Conservation (phyloP, 2,888 invertebrate species). For the Aphodius granarius region DNA sequence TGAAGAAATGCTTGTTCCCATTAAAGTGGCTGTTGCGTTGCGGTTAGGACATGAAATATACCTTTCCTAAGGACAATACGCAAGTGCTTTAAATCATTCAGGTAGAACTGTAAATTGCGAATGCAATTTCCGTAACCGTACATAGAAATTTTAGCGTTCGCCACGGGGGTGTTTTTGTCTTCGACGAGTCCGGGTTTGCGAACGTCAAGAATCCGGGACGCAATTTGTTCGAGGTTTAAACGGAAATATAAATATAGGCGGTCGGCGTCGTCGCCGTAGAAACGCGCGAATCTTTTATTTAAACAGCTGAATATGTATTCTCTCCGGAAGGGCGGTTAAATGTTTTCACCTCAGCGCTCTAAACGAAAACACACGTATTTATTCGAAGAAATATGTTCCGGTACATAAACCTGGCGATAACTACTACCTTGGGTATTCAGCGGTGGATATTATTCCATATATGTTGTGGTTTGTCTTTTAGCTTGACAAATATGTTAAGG, state of each 20-base stretch:
- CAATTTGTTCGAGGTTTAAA: conserved; percentile 25
- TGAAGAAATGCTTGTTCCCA: too few relatives aligned
- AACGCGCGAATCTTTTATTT: conserved; percentile 20
- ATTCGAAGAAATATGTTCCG: conserved; percentile 18
- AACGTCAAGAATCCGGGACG: conserved; percentile 5
- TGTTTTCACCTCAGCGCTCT: conserved; percentile 19
- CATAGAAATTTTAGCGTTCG: conserved; percentile 11
- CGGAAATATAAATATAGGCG: conserved; percentile 27
- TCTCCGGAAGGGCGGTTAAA: conserved; percentile 3
- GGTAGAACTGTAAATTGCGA: conserved; percentile 33
- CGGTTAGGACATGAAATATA: neutral
- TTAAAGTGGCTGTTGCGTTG: conserved; percentile 5
- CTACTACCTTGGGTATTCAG: neutral
- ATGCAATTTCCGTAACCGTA: conserved; percentile 35
- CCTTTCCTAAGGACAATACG: neutral
- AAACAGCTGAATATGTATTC: conserved; percentile 13
- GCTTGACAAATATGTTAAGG: neutral
- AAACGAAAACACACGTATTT: conserved; percentile 23
- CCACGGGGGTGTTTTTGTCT: conserved; percentile 1
- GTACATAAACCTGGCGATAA: conserved; percentile 3
- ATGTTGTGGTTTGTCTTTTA: neutral
- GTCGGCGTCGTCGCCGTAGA: neutral
- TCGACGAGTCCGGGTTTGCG: neutral
- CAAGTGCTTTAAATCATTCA: conserved; percentile 18
- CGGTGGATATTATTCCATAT: neutral